Evolutionary conservation across 92 coral and sea anemone genomes (phyloP).

Genomic region (Micromussa lordhowensis): DNA sequence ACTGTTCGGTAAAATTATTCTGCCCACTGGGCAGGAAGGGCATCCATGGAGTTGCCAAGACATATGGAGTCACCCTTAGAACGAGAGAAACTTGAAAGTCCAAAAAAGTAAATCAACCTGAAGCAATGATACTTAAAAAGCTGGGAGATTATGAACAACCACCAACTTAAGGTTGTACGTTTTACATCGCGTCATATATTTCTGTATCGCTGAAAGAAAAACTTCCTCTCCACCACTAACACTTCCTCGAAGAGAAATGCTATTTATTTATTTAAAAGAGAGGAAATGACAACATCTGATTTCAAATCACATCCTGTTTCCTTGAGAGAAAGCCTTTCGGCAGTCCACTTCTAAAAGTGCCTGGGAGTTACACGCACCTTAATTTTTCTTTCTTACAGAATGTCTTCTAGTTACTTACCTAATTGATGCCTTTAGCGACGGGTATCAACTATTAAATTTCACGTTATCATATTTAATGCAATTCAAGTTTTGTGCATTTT

Average conservation of each 20-base stretch:
- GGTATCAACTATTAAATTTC: neutral
- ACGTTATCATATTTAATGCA: neutral
- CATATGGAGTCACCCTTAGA: neutral
- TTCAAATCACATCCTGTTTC: neutral
- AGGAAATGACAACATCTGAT: neutral
- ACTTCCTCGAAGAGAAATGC: neutral
- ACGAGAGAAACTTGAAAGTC: neutral
- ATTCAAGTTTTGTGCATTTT: neutral
- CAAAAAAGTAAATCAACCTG: neutral
- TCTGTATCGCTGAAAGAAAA: neutral
- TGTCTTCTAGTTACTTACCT: neutral
- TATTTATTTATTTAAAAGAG: neutral
- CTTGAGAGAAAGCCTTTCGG: neutral
- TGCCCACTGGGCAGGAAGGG: neutral
- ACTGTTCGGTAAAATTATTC: neutral
- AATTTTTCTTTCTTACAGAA: too few species aligned
- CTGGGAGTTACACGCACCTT: too few species aligned
- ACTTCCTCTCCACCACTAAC: neutral
- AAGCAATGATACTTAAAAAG: neutral
- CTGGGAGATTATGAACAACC: neutral
- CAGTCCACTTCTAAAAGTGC: neutral
- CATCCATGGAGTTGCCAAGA: neutral
- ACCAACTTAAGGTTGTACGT: neutral
- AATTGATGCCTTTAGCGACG: neutral
- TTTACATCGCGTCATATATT: neutral